phyloP scores from a whole-genome alignment of 2,113 vertebrate genomes.

The Alethe diademata region DNA sequence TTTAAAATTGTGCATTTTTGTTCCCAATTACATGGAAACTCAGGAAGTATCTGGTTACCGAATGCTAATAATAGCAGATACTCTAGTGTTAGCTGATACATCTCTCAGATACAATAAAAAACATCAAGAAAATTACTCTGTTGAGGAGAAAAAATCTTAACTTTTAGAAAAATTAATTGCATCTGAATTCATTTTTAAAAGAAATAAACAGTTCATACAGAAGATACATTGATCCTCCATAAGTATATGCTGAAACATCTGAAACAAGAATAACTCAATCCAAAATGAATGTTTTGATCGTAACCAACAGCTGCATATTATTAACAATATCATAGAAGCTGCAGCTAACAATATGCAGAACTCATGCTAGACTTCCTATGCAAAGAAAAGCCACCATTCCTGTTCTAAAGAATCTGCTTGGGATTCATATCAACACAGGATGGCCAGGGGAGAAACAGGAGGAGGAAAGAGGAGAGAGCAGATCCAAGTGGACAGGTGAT shows the following conservation, averaged over 20 bases:
- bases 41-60: slow-evolving; percentile 16
- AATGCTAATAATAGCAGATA: slow-evolving; percentile 23
- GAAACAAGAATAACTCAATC: not conserved
- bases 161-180: not conserved
- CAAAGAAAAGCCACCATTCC: not conserved
- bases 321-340: not conserved
- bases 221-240: not conserved
- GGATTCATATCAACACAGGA: not conserved
- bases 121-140: not conserved
- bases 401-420: not conserved
- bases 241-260: not conserved
- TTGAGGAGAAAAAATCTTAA: not conserved
- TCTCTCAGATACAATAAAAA: slow-evolving; percentile 17
- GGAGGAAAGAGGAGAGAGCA: not conserved
- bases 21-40: not conserved
- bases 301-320: not conserved
- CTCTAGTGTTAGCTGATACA: not conserved
- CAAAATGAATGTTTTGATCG: slow-evolving; percentile 13
- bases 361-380: not conserved
- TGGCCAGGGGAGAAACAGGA: not conserved
- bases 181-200: not conserved
- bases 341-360: not conserved
- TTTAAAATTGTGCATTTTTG: not conserved
- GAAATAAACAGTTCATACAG: not conserved
- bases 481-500: not conserved